Conservation (phyloP, 1,140 invertebrate species). For the Zaprionus gabonicus region DNA sequence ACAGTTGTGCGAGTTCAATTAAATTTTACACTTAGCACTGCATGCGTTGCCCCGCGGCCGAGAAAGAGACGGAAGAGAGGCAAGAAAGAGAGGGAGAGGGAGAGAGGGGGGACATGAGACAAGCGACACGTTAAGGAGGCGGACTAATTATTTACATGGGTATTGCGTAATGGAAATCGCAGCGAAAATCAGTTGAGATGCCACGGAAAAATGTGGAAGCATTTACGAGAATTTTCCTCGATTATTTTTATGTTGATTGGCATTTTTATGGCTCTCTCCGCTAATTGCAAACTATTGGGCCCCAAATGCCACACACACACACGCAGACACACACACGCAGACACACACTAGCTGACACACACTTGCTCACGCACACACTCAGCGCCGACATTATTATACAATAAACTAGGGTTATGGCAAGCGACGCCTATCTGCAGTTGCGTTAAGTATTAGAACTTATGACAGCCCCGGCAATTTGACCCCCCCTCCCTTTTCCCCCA, state of each 20-base stretch:
- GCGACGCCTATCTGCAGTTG: conserved; percentile 53
- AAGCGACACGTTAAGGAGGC: background rate
- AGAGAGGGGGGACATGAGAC: background rate
- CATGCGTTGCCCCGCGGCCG: conserved; percentile 34
- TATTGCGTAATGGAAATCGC: background rate
- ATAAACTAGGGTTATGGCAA: conserved; percentile 73
- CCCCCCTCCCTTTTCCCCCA: background rate
- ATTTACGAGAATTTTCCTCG: conserved; percentile 51
- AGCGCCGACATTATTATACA: conserved; percentile 58
- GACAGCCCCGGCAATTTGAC: conserved; percentile 60
- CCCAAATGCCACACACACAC: conserved; percentile 20
- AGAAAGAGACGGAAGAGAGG: background rate
- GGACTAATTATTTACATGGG: conserved; percentile 8
- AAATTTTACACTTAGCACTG: conserved; percentile 64
- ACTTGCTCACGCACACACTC: conserved; percentile 11
- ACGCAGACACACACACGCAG: conserved; percentile 15
- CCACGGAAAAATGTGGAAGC: background rate
- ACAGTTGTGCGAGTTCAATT: conserved; percentile 62
- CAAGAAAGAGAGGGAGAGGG: background rate
- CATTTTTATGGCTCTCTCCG: conserved; percentile 55
- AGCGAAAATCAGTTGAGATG: conserved; percentile 3
- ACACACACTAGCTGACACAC: conserved; percentile 16
- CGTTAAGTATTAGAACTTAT: conserved; percentile 75
- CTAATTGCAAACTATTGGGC: conserved; percentile 80
- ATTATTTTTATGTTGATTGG: conserved; percentile 78